Evolutionary conservation across 1,140 invertebrate genomes (phyloP).

Genomic region (Cydia pomonella): DNA sequence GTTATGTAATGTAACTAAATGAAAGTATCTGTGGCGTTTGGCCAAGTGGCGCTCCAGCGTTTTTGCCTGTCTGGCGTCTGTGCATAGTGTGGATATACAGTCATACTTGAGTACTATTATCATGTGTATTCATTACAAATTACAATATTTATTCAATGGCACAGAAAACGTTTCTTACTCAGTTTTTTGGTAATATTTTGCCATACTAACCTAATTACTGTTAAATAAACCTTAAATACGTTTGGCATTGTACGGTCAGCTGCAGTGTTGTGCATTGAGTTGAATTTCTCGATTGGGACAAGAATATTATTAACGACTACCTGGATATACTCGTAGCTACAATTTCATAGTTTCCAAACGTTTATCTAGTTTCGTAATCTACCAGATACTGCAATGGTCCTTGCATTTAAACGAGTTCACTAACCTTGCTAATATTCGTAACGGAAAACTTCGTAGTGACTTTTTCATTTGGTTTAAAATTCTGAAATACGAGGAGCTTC

Average conservation of each 20-base stretch:
- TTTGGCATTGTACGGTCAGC: no score
- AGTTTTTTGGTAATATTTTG: no score
- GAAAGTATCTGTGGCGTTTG: background rate
- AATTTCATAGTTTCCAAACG: no score
- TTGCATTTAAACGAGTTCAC: background rate
- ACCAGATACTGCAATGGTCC: constrained; percentile 8
- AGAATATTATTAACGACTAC: no score
- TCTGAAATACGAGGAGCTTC: constrained; percentile 66
- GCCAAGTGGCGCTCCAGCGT: constrained; percentile 15
- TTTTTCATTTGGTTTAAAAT: constrained; percentile 70
- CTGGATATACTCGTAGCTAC: no score
- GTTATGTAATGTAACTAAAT: constrained; percentile 2
- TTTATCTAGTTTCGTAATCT: no score
- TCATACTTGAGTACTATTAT: constrained; percentile 13
- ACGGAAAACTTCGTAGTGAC: constrained; percentile 67
- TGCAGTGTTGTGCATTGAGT: no score
- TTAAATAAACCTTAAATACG: no score
- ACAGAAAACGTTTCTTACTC: no score
- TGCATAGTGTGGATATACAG: background rate
- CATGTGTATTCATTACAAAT: background rate
- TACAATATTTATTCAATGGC: no score
- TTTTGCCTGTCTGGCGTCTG: background rate
- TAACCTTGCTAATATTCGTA: constrained; percentile 71
- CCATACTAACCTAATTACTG: no score
- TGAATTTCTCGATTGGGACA: no score